A percentile compares a stretch with the other conserved stretches of the same genome.
Evolutionary conservation across 1,140 invertebrate species (phyloP).

Genomic region (Achroia grisella): DNA sequence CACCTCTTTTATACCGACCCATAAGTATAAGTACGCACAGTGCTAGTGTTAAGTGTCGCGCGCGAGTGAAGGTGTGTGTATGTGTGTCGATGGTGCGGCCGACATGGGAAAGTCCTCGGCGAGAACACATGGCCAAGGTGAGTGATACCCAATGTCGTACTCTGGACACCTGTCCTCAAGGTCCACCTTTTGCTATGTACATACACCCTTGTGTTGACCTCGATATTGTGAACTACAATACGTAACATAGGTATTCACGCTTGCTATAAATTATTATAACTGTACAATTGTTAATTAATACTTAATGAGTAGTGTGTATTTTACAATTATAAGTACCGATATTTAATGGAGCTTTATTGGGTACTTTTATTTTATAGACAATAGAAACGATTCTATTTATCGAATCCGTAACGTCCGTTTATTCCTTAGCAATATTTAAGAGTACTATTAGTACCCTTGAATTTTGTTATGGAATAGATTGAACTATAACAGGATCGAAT

Average conservation of each 20-base stretch:
- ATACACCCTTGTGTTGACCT: neutral
- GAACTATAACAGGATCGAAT: too few species aligned
- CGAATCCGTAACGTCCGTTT: too few species aligned
- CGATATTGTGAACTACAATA: neutral
- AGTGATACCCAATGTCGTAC: constrained; percentile 29
- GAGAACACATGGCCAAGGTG: constrained; percentile 74
- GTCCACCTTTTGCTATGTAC: constrained; percentile 10
- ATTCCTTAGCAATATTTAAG: too few species aligned
- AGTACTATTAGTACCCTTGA: too few species aligned
- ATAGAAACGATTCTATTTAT: too few species aligned
- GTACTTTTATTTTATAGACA: too few species aligned
- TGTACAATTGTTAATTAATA: too few species aligned
- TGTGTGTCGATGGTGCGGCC: constrained; percentile 69
- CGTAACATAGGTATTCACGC: neutral
- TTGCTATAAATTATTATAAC: too few species aligned
- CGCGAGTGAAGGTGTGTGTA: constrained; percentile 47
- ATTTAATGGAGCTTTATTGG: too few species aligned
- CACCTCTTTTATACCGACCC: constrained; percentile 67
- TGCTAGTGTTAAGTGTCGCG: constrained; percentile 56
- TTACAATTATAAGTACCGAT: too few species aligned
- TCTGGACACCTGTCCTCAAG: constrained; percentile 32
- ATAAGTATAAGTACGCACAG: constrained; percentile 54
- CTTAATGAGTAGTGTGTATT: too few species aligned
- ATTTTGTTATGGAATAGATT: too few species aligned
- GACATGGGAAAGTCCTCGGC: constrained; percentile 74